Evolutionary conservation across 2,888 invertebrate species (phyloP), one percentile per base, ranked within the genome.

Genomic region (Aphidoletes aphidimyza): DNA sequence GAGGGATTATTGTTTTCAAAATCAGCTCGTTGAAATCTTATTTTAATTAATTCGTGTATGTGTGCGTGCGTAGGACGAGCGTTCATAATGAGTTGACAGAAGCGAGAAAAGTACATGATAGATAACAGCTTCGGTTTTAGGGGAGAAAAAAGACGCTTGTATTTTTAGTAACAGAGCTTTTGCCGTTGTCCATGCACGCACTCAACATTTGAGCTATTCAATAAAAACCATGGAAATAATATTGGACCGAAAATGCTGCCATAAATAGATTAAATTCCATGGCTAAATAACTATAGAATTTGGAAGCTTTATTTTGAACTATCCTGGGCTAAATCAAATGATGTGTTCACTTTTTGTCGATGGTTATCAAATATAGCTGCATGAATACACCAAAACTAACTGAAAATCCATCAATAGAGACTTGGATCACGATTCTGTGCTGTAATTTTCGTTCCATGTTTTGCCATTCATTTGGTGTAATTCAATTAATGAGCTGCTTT

Each of bases 21-120:
- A 81, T 81, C 37, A 81, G 19, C 22, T 36, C 37, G 37, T 37
- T 81, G 36, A 81, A 81, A 37, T 81, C 81, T 37, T 37, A 81
- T 81, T 37, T 81, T n/a, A 81, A 37, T 81, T 81, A 81, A 37
- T 81, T 36, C 81, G 37, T 81, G n/a, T 37, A 37, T 81, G 59
- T 47, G 59, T 59, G 49, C 49, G 49, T 49, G n/a, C 17, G n/a
- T 39, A 11, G 39, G 39, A 8, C 39, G 11, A 22, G 54, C n/a
- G 22, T 39, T 39, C 17, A 47, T 19, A 47, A 47, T 19, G 19
- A 54, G 22, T 54, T 54, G 22, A 54, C 54, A 14, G 2, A 22
- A 22, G 54, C 22, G 54, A 54, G 22, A 54, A 22, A 54, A 54
- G 17, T 47, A 47, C 47, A 47, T n/a, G n/a, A 6, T 47, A 47